Base-by-base conservation (phyloP, 2,888 invertebrate species). In the Phlogophora meticulosa region DNA sequence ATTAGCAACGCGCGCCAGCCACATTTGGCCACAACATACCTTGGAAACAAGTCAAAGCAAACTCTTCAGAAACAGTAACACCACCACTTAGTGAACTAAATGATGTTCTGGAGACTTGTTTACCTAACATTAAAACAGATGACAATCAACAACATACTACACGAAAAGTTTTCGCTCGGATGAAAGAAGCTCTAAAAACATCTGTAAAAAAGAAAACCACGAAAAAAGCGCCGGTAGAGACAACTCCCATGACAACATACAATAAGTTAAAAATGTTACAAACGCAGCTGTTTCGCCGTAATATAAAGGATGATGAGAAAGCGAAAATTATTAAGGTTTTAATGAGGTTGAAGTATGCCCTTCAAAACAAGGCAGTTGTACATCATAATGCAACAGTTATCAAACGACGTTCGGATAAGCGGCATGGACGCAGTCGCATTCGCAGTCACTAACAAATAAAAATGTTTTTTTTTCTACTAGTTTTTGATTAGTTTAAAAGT, bases 1-100 rank as follows among this genome's bases (percentile, higher is more conserved):
- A 72, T 43, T 72, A 83, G 74, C 66, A 28, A 57, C 32, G 32
- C 1, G 15, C 46, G 38, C 61, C 60, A 66, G 68, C 55, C 46
- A 45, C 77, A 24, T 91, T 88, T 72, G 94, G 94, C 61, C 92
- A 93, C 81, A 72, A 78, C 55, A 93, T 94, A 76, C 90, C 91
- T 55, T 94, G 94, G 94, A 91, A 28, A 38, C 42, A 84, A 83
- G 56, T 82, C 22, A 76, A 65, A 72, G 81, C 68, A 69, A 81
- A 17, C 11, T 3, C 45, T 20, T n/a, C 32, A 24, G 32, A 2
- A 20, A 52, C 24, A 0, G 13, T 48, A 32, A 11, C 58, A 61
- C 66, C 71, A 34, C 55, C 84, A 60, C 87, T 86, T 82, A 73
- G 84, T 51, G 55, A 59, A 28, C 69, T 77, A 46, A 55, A 13